Conservation (phyloP, 2,797 vertebrate species). For the Rhyacichthys aspro region DNA sequence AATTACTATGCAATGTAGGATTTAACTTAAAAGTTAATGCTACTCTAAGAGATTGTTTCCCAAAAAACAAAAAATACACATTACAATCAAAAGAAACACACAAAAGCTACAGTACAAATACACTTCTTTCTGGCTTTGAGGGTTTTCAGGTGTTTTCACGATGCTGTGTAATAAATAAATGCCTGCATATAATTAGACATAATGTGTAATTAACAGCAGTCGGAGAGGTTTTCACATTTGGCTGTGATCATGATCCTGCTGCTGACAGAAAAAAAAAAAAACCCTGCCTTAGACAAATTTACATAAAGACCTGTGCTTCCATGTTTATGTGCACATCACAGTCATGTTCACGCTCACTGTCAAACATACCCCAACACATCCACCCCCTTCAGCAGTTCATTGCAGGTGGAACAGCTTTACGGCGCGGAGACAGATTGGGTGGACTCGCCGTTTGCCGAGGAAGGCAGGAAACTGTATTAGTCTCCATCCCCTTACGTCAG, state of each 20-base stretch:
- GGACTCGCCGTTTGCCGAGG: slow-evolving; percentile 59
- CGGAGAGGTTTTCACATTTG: too few relatives aligned
- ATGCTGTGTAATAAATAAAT: too few relatives aligned
- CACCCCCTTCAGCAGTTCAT: slow-evolving; percentile 26
- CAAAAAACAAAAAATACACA: too few relatives aligned
- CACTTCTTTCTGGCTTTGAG: too few relatives aligned
- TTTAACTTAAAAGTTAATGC: too few relatives aligned
- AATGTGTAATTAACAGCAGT: too few relatives aligned
- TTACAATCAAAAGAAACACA: too few relatives aligned
- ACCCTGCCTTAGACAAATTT: slow-evolving; percentile 11
- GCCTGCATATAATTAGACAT: too few relatives aligned
- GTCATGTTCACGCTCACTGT: slow-evolving; percentile 22
- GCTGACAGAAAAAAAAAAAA: not conserved
- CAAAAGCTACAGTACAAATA: too few relatives aligned
- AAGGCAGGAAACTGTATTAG: slow-evolving; percentile 56
- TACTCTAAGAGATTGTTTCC: too few relatives aligned
- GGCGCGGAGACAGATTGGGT: slow-evolving; percentile 52
- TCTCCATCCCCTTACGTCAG: slow-evolving; percentile 74
- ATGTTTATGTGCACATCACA: slow-evolving; percentile 6
- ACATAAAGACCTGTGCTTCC: slow-evolving; percentile 8
- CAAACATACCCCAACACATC: not conserved
- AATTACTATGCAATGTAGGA: too few relatives aligned
- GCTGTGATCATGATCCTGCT: not conserved
- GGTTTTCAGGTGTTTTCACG: too few relatives aligned
- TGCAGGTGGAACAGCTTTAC: slow-evolving; percentile 52